Conservation (phyloP, 2,113 vertebrate species). For the Muntiacus muntjak region DNA sequence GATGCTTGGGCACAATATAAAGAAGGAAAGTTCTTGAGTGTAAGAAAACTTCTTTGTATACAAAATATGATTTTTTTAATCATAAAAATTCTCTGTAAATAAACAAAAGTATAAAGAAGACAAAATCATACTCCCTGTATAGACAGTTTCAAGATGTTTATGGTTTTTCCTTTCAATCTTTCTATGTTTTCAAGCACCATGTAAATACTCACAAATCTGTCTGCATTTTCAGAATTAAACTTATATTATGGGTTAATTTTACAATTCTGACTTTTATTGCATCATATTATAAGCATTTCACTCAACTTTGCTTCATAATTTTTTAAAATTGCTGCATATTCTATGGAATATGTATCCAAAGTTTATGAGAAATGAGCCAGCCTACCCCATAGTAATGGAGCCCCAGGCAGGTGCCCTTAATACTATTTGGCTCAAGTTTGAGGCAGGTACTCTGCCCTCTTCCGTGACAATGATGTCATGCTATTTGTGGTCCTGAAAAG, state of each 20-base stretch:
- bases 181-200: neutral
- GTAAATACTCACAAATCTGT: neutral
- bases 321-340: neutral
- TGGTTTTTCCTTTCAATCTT: neutral
- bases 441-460: fast-evolving
- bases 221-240: neutral
- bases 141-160: neutral
- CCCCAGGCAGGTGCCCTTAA: neutral
- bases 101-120: neutral
- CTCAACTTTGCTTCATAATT: neutral
- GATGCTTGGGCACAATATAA: neutral
- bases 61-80: neutral
- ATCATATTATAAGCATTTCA: neutral
- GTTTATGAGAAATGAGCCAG: neutral
- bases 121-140: neutral
- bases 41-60: neutral
- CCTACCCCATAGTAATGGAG: neutral
- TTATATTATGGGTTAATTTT: neutral
- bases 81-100: neutral
- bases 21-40: neutral
- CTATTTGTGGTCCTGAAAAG: neutral
- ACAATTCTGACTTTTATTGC: neutral
- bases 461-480: fast-evolving
- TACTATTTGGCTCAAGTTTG: neutral
- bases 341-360: neutral